Evolutionary conservation across 2,113 vertebrate species (phyloP).

Genomic region (Lycocorax pyrrhopterus): DNA sequence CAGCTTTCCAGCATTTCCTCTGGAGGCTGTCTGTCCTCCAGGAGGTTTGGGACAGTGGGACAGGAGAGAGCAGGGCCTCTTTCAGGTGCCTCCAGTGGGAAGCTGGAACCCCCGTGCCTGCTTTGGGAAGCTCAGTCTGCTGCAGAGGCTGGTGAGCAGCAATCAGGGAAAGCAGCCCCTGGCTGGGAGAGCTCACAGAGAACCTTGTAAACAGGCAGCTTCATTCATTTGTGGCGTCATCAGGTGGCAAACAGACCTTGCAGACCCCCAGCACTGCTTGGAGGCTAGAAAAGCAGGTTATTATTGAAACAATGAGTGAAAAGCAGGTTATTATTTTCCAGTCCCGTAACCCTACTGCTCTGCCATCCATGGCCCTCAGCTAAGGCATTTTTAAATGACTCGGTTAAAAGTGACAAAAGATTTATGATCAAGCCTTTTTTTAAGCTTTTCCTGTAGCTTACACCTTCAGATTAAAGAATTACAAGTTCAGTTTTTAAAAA

Average conservation of each 20-base stretch:
- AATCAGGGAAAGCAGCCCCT: background rate
- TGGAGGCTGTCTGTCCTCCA: background rate
- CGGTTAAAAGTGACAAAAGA: background rate
- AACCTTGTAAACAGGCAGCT: background rate
- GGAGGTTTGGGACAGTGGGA: background rate
- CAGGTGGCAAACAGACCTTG: background rate
- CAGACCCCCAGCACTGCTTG: background rate
- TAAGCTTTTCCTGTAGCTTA: background rate
- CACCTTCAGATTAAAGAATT: background rate
- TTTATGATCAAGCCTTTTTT: background rate
- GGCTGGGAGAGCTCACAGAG: background rate
- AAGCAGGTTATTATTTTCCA: background rate
- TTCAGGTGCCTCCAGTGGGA: background rate
- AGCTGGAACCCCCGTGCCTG: background rate
- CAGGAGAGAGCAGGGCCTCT: background rate
- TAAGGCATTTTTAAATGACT: conserved; percentile 2
- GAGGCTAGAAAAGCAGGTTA: background rate
- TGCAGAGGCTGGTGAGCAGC: background rate
- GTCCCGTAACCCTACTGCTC: background rate
- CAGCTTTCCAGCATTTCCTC: background rate
- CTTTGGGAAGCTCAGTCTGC: background rate
- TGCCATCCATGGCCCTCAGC: background rate
- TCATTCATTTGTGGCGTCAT: background rate
- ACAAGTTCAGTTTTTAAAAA: background rate
- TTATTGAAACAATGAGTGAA: background rate